Base-by-base conservation (phyloP, 1,140 invertebrate species). In the Drosophila rufa region DNA sequence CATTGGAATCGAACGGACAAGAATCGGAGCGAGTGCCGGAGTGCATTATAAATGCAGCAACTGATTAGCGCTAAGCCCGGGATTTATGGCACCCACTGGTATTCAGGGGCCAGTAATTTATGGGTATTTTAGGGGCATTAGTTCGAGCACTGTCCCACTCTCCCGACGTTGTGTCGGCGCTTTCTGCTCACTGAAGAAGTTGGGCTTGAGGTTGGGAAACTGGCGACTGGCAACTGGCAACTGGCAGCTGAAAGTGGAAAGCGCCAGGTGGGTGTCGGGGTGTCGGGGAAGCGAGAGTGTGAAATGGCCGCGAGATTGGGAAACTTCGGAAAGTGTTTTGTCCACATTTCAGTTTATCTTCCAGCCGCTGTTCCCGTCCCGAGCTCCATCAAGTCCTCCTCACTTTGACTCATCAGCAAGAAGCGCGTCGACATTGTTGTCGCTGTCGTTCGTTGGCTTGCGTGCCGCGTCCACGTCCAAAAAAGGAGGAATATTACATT, bases 371-470 rank as follows among this genome's bases (percentile, higher is more conserved):
- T 53, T 17, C 30, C 30, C 11, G n/a, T 38, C 36, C 12, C 22
- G 25, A 14, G 38, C 14, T 57, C n/a, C 40, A 15, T 45, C 19
- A 42, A 59, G 30, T 57, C 59, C 82, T 84, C 82, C 82, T 86
- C 78, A 79, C 85, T 85, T 85, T 85, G 82, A 85, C 64, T 85
- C 82, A 86, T 85, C 82, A 86, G 68, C 77, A 59, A 83, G 68
- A 69, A 73, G 75, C 59, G 69, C 79, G 50, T 64, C 70, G 56
- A 61, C 76, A 57, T 78, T 61, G 58, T 56, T 51, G 70, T 53
- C 61, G 27, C 19, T 17, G 19, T 75, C 33, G 46, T 64, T 68
- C 62, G 47, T 71, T 73, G 61, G 38, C 46, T 84, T 65, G 82
- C 82, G 82, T 86, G 82, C 73, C 65, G 53, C 19, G 27, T 48